Base-by-base conservation (phyloP, 2,797 vertebrate genomes). In the Myiotriccus ornatus region DNA sequence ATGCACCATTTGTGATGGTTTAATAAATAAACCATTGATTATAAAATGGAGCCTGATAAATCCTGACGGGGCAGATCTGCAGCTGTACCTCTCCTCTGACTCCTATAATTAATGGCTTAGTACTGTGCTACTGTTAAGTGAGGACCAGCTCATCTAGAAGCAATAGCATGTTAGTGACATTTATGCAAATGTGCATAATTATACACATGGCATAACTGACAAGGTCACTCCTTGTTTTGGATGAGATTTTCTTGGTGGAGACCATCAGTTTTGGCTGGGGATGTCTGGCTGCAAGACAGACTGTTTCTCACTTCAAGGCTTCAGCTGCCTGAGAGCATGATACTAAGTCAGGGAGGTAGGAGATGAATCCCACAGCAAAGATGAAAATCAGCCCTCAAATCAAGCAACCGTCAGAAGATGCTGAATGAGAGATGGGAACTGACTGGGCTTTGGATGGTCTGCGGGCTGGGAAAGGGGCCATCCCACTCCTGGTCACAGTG, bases 1-100 rank as follows among this genome's bases (percentile, higher is more conserved):
- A 93, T 96, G 96, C 95, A 96, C 90, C 56, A 52, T 91, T 95
- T 84, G 90, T 56, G 89, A 95, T 76, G 94, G 94, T 95, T 81
- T 92, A 97, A 97, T 95, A 95, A 97, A 96, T 91, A 93, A 92
- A 94, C 83, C 96, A 97, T 95, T 78, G 97, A 98, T 98, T 97
- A 93, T 75, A 97, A 97, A 94, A 96, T 77, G 94, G 97, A 97
- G 87, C 81, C 95, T 92, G 93, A 97, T 95, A 96, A 97, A 97
- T 89, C 95, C 88, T 91, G 95, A 92, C 50, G 1, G 91, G 63
- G 84, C 68, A 65, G 74, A 96, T 96, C 94, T 96, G 95, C 96
- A 97, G 95, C 92, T 97, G 92, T 92, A 95, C 64, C 77, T 95
- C 87, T 96, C 90, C 85, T 89, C 76, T 52, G 84, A 78, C 77